These are phyloP conservation scores for Drosophila quasianomalipes DNA, from an alignment of 2,888 invertebrate species.

Conservation along the genomic window DNA sequence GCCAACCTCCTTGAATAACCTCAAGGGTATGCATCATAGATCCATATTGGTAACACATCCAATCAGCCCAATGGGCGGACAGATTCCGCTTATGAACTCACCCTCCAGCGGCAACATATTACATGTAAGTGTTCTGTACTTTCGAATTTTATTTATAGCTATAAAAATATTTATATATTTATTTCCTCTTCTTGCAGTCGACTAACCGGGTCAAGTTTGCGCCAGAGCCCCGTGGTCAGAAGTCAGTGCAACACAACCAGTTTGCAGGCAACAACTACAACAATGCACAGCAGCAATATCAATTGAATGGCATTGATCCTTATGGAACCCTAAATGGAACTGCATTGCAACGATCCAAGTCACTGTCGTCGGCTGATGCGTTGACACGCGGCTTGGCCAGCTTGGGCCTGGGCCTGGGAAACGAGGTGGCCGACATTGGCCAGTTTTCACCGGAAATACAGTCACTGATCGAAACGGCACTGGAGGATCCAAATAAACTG, in stretches of 20 bases:
- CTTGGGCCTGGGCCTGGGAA: slow-evolving; percentile 88
- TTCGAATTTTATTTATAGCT: not conserved
- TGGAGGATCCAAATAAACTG: slow-evolving; percentile 93
- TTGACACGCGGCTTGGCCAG: slow-evolving; percentile 89
- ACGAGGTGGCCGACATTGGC: slow-evolving; percentile 91
- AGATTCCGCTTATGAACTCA: slow-evolving; percentile 87
- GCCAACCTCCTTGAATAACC: slow-evolving; percentile 53
- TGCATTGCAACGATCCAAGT: slow-evolving; percentile 91
- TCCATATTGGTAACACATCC: slow-evolving; percentile 85
- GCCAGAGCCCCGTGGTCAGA: slow-evolving; percentile 81
- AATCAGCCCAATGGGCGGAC: slow-evolving; percentile 77
- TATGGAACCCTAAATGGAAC: slow-evolving; percentile 70
- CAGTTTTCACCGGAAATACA: slow-evolving; percentile 91
- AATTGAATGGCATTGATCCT: slow-evolving; percentile 69
- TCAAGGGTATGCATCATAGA: slow-evolving; percentile 76
- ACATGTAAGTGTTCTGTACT: slow-evolving; percentile 84
- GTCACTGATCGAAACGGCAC: slow-evolving; percentile 90
- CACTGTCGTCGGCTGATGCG: slow-evolving; percentile 91
- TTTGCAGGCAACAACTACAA: slow-evolving; percentile 50
- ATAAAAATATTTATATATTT: not conserved
- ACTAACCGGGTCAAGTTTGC: slow-evolving; percentile 85
- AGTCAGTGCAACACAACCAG: slow-evolving; percentile 68
- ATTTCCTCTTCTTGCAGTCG: slow-evolving; percentile 44
- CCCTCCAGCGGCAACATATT: slow-evolving; percentile 91
- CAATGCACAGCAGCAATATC: slow-evolving; percentile 62